Base-by-base conservation (phyloP, 1,140 invertebrate genomes). In the Drosophila sechellia region DNA sequence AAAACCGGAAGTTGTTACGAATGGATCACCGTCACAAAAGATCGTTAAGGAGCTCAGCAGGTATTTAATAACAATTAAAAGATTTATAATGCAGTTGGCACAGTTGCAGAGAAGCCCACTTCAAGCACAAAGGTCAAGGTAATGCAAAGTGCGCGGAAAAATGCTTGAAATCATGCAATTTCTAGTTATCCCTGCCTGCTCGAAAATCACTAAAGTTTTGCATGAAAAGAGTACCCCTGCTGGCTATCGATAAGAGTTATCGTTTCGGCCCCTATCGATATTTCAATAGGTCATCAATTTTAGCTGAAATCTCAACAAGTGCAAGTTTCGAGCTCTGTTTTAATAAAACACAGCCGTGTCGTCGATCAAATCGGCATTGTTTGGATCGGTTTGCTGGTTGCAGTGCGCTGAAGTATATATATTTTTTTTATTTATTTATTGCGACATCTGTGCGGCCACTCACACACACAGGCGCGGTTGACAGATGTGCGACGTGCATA, bases 11-110 rank as follows among this genome's bases (percentile, higher is more conserved):
- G 42, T 48, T 50, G 13, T 6, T 22, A 55, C 25, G 12, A 49
- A 84, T 76, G 83, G 83, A 86, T 17, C 63, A 42, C n/a, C 68
- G 69, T n/a, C 61, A 81, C 48, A 61, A 17, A 25, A 50, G 63
- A 5, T 50, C 73, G 10, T 20, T 63, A 1, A 39, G 65, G 35
- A 77, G 54, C 22, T 68, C 81, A 17, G 50, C 81, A 87, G 81
- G 81, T 86, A 87, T 57, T 56, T 48, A 39, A 52, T 10, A 4
- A 11, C 35, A 40, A 13, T 37, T 4, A 5, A 25, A 34, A 5
- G 20, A 31, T 34, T 40, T 34, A 15, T 40, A 22, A 25, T 27
- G 42, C 5, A 4, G 15, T 53, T 22, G 22, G 8, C 34, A 20
- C 42, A 43, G 27, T 63, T 69, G 20, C 27, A 53, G 43, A 76